Evolutionary conservation across 2,113 vertebrate genomes (phyloP), one percentile per base, ranked within the genome.

Genomic region (Typhlomys cinereus): DNA sequence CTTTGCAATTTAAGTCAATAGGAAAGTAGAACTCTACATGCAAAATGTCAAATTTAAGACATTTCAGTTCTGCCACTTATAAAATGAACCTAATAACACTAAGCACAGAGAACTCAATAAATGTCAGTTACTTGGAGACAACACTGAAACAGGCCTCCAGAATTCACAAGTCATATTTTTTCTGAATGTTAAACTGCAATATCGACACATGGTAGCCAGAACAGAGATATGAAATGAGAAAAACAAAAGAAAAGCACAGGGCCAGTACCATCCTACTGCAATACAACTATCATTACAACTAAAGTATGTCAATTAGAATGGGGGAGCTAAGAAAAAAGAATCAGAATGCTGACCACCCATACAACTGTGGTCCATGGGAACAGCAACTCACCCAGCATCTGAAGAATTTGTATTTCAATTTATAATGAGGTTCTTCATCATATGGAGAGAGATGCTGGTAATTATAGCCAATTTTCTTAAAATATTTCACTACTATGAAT

Each of bases 1-100:
- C 57, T 79, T 54, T 78, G 41, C 52, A 89, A 94, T 81, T 71
- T 90, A 92, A 95, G 46, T 70, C 41, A 54, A 17, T 5, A 80
- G 29, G 5, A 78, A 90, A 91, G 57, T 81, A 88, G 54, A 41
- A 85, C 71, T 87, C 83, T 15, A 27, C 84, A 92, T 73, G 54
- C 34, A 94, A 80, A 75, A 61, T 31, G 25, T 73, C 62, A 80
- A 54, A 85, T 44, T 90, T 81, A 90, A 88, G 69, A 85, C 82
- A 89, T 78, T 96, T 95, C 36, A 69, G 75, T 96, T 90, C 23
- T 57, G 31, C 73, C 80, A 95, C 88, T 93, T 94, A 90, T 36
- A 93, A 90, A 94, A 95, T 69, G 48, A 90, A 34, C 34, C 54
- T 84, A 86, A 85, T 90, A 90, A 79, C 80, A 93, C n/a, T 41